These are phyloP conservation scores for Cirrhinus mrigala DNA, from an alignment of 2,797 vertebrate species.

Conservation along the genomic window DNA sequence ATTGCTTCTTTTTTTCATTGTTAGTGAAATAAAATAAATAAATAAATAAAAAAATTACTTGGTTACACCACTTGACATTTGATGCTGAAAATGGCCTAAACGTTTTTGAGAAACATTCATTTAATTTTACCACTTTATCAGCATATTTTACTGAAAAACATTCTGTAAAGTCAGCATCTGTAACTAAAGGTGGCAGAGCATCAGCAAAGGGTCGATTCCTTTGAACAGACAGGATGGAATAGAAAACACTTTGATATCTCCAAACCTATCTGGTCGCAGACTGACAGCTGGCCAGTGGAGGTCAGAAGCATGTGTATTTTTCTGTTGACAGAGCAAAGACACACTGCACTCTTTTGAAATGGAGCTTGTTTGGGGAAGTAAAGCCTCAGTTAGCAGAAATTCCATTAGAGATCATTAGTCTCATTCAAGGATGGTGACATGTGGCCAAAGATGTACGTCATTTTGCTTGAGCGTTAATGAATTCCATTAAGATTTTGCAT, in stretches of 20 bases:
- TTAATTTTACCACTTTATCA: not conserved
- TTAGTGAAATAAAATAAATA: too few species aligned
- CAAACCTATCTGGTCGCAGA: not conserved
- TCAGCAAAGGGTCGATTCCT: not conserved
- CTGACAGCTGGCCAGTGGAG: not conserved
- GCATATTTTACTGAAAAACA: not conserved
- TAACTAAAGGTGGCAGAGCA: not conserved
- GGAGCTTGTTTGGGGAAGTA: not conserved
- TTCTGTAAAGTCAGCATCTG: not conserved
- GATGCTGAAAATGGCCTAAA: too few species aligned
- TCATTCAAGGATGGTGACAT: conserved; percentile 24
- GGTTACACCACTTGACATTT: too few species aligned
- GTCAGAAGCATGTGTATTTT: conserved; percentile 24
- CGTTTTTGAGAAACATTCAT: too few species aligned
- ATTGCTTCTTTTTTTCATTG: too few species aligned
- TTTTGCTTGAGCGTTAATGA: conserved; percentile 47
- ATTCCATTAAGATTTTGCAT: conserved; percentile 47
- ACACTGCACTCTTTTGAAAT: not conserved
- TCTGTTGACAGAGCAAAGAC: conserved; percentile 9
- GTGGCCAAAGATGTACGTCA: conserved; percentile 13
- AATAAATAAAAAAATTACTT: too few species aligned
- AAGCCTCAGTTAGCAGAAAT: not conserved
- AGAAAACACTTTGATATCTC: not conserved
- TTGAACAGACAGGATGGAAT: not conserved
- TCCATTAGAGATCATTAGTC: conserved; percentile 30